These are phyloP conservation scores for Sarcophaga subvicina DNA, from an alignment of 2,888 invertebrate genomes.

Conservation along the genomic window DNA sequence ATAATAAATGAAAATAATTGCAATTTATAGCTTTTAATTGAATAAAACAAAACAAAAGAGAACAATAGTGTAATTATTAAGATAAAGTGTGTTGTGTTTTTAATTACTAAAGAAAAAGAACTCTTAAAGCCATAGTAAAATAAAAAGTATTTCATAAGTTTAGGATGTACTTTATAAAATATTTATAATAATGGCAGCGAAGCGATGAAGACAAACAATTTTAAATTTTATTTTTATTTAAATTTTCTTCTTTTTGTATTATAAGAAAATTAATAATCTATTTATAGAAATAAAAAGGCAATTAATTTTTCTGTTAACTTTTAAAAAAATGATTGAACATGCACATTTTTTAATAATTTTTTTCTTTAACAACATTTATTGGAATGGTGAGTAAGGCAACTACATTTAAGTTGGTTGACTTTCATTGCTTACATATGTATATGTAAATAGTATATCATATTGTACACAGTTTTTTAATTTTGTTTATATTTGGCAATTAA, in stretches of 20 bases:
- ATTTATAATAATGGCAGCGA: slow-evolving; percentile 67
- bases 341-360: not conserved
- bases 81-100: slow-evolving; percentile 60
- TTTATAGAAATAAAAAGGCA: slow-evolving; percentile 29
- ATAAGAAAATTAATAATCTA: slow-evolving; percentile 23
- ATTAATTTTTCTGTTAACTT: slow-evolving; percentile 25
- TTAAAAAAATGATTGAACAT: not conserved
- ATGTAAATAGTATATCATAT: too few relatives aligned
- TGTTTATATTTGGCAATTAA: not conserved
- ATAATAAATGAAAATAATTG: slow-evolving; percentile 39
- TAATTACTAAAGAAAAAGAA: slow-evolving; percentile 33
- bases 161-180: slow-evolving; percentile 62
- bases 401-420: too few relatives aligned
- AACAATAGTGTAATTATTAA: slow-evolving; percentile 53
- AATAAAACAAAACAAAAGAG: slow-evolving; percentile 13
- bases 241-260: slow-evolving; percentile 45
- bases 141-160: slow-evolving; percentile 65
- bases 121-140: slow-evolving; percentile 53
- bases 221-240: slow-evolving; percentile 40
- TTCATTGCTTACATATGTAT: too few relatives aligned
- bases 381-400: not conserved
- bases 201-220: slow-evolving; percentile 63
- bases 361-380: not conserved
- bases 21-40: slow-evolving; percentile 63
- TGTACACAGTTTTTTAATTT: not conserved